A percentile compares a stretch with the other conserved stretches of the same genome.
phyloP scores from a whole-genome alignment of 2,113 vertebrate genomes.

The Pogona vitticeps region DNA sequence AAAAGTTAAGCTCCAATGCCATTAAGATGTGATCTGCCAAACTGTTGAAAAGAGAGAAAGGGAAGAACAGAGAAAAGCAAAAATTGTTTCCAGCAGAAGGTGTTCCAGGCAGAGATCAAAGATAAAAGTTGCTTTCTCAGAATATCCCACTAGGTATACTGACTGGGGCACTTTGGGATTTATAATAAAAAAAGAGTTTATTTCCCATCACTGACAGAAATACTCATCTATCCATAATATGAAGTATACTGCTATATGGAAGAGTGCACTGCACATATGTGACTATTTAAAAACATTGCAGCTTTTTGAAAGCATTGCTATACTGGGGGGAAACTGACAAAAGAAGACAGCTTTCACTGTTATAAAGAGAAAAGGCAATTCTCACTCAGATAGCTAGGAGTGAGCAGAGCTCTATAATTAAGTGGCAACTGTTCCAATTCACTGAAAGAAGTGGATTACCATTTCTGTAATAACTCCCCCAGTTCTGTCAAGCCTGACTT shows the following conservation, averaged over 20 bases:
- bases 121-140: too few species aligned
- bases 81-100: too few species aligned
- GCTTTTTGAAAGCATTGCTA: not conserved
- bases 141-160: too few species aligned
- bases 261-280: not conserved
- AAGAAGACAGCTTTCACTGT: constrained; percentile 3
- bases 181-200: too few species aligned
- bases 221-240: not conserved
- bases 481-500: constrained; percentile 43
- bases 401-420: not conserved
- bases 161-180: too few species aligned
- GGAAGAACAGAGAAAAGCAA: not conserved
- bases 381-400: constrained; percentile 32
- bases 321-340: too few species aligned
- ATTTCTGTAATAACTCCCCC: not conserved
- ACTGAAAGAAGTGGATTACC: not conserved
- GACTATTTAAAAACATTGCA: not conserved
- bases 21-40: not conserved
- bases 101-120: too few species aligned
- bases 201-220: not conserved
- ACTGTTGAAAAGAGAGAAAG: not conserved
- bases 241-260: not conserved
- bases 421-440: not conserved
- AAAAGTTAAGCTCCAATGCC: not conserved
- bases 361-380: not conserved